Base-by-base conservation (phyloP, 2,113 vertebrate genomes). In the Peromyscus californicus region DNA sequence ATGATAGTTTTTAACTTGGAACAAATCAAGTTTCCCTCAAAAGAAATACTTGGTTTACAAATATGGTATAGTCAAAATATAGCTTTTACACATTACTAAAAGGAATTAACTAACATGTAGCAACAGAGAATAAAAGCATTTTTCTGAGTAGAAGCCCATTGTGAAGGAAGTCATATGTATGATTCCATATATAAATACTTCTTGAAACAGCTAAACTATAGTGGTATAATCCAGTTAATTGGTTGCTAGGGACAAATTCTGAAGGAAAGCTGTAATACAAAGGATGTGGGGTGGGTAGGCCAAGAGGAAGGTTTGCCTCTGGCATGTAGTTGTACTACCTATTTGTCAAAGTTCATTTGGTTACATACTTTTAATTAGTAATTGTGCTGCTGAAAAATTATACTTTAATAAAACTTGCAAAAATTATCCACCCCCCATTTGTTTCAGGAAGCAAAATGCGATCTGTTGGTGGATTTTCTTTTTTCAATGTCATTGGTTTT, bases 401-500 rank as follows among this genome's bases (percentile, higher is more conserved):
- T 63, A 75, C 7, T 26, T 93, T 65, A 61, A 17, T 75, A 72
- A 82, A 90, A 76, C 24, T 76, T 79, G 84, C 22, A 92, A 92
- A 92, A 59, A 19, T 31, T 8, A 92, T 10, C 1, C 51, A 51
- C 51, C 45, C 13, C 57, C 76, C 39, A 6, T 15, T 63, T 57
- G 84, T 79, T 92, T 21, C 48, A 8, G 2, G 75, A 72, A 63
- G 69, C 74, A 78, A 88, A 90, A 92, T 85, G 21, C 80, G 95
- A 69, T 21, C 0, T 70, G 10, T 94, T 75, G 48, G 36, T 95
- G 76, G 89, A 31, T 4, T 88, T 59, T 0, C 9, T 59, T 96
- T 87, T 84, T 95, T 96, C 42, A 79, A 69, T 2, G 90, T 48
- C 63, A 5, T 7, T 91, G 11, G 7, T 96, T 94, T 29, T 87